Evolutionary conservation across 2,797 vertebrate genomes (phyloP).

Genomic region (Halcyon smyrnensis): DNA sequence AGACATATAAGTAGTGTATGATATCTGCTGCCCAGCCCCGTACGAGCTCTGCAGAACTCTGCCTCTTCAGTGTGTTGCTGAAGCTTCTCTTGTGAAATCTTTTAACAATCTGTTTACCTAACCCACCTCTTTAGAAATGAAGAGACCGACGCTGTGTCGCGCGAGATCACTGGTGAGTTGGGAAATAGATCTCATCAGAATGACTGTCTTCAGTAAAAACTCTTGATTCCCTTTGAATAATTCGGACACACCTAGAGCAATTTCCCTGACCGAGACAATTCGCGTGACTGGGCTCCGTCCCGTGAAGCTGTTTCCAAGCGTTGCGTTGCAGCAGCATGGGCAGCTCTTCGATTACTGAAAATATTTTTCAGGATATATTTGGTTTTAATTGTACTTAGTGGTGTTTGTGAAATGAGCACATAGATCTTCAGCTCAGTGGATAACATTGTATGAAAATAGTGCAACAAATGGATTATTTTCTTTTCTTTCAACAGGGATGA

Average conservation of each 20-base stretch:
- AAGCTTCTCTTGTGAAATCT: neutral
- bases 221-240: neutral
- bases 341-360: neutral
- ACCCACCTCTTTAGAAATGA: conserved; percentile 63
- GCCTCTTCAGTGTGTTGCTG: neutral
- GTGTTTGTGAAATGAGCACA: neutral
- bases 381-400: neutral
- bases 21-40: neutral
- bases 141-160: conserved; percentile 28
- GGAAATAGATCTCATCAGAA: neutral
- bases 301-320: neutral
- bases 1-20: neutral
- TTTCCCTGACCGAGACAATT: neutral
- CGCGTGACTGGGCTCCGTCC: neutral
- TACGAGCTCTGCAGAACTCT: neutral
- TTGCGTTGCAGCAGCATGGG: neutral
- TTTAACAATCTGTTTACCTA: neutral
- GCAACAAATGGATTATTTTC: neutral
- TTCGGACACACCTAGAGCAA: neutral
- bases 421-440: neutral
- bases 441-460: neutral
- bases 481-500: conserved; percentile 76
- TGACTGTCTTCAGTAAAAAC: neutral
- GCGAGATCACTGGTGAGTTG: conserved; percentile 79
- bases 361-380: neutral